Evolutionary conservation across 1,140 invertebrate genomes (phyloP).

Genomic region (Sogatella furcifera): DNA sequence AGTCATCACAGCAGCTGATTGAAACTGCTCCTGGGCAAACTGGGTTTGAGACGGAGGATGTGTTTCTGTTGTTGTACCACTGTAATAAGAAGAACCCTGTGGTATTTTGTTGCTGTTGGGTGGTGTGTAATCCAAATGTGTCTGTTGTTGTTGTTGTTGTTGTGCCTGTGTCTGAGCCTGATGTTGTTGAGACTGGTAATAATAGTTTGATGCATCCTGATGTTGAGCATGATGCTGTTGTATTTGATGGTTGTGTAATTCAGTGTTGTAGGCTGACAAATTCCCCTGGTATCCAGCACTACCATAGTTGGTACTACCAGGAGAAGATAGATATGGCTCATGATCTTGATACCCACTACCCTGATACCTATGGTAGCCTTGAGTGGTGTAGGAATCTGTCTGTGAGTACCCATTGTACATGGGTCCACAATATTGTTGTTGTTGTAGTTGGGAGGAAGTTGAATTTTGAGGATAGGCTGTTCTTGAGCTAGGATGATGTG

Average conservation of each 20-base stretch:
- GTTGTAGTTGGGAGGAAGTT: background rate
- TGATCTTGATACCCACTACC: constrained; percentile 17
- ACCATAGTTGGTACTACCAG: constrained; percentile 16
- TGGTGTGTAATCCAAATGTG: background rate
- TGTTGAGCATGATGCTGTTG: constrained; percentile 28
- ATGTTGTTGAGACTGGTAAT: constrained; percentile 24
- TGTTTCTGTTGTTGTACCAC: background rate
- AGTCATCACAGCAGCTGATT: constrained; percentile 42
- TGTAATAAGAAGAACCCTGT: constrained; percentile 1
- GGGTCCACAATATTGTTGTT: constrained; percentile 25
- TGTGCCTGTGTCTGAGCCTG: constrained; percentile 26
- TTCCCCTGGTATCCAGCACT: constrained; percentile 16
- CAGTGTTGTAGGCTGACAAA: background rate
- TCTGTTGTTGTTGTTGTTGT: constrained; percentile 27
- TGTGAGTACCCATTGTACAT: constrained; percentile 29
- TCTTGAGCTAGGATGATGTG: background rate
- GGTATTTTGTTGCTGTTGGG: background rate
- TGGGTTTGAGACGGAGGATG: background rate
- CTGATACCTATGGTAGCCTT: background rate
- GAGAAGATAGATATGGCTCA: constrained; percentile 24
- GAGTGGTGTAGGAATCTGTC: constrained; percentile 18
- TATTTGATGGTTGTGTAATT: constrained; percentile 1
- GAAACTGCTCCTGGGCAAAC: constrained; percentile 21
- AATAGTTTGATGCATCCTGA: constrained; percentile 23
- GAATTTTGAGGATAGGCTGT: background rate